phyloP scores from a whole-genome alignment of 2,797 vertebrate species.

The Columba guinea region DNA sequence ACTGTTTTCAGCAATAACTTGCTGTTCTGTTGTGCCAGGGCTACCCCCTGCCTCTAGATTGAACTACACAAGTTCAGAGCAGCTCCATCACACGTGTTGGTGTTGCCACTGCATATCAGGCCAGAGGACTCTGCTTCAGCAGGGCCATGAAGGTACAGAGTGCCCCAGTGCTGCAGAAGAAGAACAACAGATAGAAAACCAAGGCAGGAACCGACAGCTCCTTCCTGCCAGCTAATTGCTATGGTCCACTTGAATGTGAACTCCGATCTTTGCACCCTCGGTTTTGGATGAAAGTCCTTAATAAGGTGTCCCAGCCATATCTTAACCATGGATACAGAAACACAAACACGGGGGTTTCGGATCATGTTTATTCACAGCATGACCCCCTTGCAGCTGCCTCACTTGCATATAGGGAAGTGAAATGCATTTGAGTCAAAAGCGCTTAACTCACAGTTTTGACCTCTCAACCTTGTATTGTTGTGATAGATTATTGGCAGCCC shows the following conservation, averaged over 20 bases:
- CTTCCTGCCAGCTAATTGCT: background rate
- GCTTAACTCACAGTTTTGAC: background rate
- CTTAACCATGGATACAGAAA: background rate
- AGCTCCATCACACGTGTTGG: fast-evolving
- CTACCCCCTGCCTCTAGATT: background rate
- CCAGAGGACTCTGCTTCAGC: background rate
- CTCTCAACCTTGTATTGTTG: background rate
- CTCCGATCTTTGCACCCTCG: background rate
- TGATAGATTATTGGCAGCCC: background rate
- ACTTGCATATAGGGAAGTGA: background rate
- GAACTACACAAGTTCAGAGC: background rate
- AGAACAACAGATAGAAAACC: background rate
- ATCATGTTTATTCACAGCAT: background rate
- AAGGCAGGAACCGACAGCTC: background rate
- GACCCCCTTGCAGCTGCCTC: background rate
- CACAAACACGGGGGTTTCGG: fast-evolving
- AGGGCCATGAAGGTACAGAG: background rate
- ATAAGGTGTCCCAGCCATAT: background rate
- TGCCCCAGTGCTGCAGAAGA: background rate
- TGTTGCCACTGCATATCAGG: background rate
- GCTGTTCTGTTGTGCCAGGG: background rate
- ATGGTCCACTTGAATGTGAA: background rate
- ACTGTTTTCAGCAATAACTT: background rate
- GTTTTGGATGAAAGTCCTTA: background rate
- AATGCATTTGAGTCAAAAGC: background rate